Evolutionary conservation across 2,888 invertebrate genomes (phyloP).

Genomic region (Chromoteleia sp.): DNA sequence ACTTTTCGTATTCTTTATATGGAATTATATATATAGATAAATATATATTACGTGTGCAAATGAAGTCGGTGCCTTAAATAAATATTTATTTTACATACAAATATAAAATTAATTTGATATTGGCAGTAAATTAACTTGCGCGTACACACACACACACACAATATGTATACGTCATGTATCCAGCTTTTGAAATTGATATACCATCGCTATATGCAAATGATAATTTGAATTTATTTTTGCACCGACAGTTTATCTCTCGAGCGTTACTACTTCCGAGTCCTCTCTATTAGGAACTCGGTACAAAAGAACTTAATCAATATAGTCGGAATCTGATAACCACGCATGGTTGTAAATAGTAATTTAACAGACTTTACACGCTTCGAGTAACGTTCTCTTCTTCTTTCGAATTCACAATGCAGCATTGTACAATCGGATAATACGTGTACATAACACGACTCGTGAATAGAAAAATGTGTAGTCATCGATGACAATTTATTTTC

Average conservation of each 20-base stretch:
- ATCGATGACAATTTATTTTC: constrained; percentile 20
- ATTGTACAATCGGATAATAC: constrained; percentile 27
- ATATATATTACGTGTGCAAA: no score
- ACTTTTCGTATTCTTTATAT: no score
- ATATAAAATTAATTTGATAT: no score
- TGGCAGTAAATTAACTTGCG: no score
- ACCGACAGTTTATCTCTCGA: constrained; percentile 39
- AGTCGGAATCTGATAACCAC: constrained; percentile 26
- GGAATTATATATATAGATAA: no score
- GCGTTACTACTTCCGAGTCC: constrained; percentile 46
- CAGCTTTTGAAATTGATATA: not conserved
- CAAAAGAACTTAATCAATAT: constrained; percentile 37
- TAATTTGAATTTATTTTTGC: constrained; percentile 39
- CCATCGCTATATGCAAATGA: not conserved
- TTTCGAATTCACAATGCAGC: constrained; percentile 21
- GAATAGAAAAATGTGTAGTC: constrained; percentile 15
- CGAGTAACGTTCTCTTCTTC: constrained; percentile 20
- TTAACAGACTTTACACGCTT: constrained; percentile 47
- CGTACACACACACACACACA: no score
- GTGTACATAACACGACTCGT: constrained; percentile 3
- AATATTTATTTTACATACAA: no score
- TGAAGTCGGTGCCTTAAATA: no score
- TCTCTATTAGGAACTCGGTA: constrained; percentile 21
- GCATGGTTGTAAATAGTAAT: constrained; percentile 42
- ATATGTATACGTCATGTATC: no score